Percentiles rank a stretch among this genome's conserved stretches.
These are phyloP conservation scores for Marasmarcha lunaedactyla DNA, from an alignment of 2,888 invertebrate species.

Conservation along the genomic window DNA sequence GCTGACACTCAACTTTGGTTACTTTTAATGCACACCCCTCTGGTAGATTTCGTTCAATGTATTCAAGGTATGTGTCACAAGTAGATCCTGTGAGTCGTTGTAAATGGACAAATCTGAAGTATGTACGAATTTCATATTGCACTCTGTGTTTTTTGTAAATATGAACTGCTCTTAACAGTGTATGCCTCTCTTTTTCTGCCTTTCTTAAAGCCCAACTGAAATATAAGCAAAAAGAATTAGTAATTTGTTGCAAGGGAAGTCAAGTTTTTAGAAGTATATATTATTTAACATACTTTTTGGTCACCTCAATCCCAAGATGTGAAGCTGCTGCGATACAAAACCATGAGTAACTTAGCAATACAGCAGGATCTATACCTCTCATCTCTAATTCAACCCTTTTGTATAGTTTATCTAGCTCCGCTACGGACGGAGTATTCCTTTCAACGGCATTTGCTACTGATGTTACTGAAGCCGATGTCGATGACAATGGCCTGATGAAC, in stretches of 20 bases:
- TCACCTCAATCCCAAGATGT: slow-evolving; percentile 82
- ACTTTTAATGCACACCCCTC: slow-evolving; percentile 96
- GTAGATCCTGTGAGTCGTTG: slow-evolving; percentile 94
- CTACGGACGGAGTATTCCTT: slow-evolving; percentile 20
- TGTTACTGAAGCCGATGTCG: slow-evolving; percentile 23
- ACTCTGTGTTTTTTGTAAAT: slow-evolving; percentile 94
- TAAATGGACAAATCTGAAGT: slow-evolving; percentile 87
- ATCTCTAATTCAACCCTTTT: slow-evolving; percentile 88
- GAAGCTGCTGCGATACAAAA: slow-evolving; percentile 86
- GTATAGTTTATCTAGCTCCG: slow-evolving; percentile 81
- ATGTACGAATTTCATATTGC: slow-evolving; percentile 95
- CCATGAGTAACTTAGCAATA: slow-evolving; percentile 88
- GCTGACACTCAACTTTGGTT: slow-evolving; percentile 77
- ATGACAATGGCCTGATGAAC: slow-evolving; percentile 26
- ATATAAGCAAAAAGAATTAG: slow-evolving; percentile 21
- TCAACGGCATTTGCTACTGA: slow-evolving; percentile 25
- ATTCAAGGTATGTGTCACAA: slow-evolving; percentile 94
- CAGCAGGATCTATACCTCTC: slow-evolving; percentile 87
- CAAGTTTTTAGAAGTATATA: no score
- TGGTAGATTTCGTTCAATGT: slow-evolving; percentile 95
- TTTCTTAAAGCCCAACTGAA: slow-evolving; percentile 80
- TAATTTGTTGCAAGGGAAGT: no score
- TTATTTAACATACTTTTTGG: slow-evolving; percentile 73
- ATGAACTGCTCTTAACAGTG: slow-evolving; percentile 88
- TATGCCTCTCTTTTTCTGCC: slow-evolving; percentile 80